Evolutionary conservation across 2,797 vertebrate species (phyloP).

Genomic region (Pipistrellus kuhlii): DNA sequence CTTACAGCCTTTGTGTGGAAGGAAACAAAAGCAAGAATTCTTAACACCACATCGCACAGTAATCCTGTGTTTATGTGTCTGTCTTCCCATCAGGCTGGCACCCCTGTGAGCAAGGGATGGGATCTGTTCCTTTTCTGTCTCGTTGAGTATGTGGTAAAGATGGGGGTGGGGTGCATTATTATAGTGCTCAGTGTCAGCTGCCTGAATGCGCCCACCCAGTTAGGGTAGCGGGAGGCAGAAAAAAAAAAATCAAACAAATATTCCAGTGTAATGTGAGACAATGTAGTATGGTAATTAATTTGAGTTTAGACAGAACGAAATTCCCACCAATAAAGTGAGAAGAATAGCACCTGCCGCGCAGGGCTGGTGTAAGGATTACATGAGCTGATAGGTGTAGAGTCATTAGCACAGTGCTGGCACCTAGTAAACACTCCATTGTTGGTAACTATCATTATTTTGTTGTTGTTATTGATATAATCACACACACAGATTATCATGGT

Average conservation of each 20-base stretch:
- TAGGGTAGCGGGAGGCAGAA: neutral
- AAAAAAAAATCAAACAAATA: neutral
- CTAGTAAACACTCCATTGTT: neutral
- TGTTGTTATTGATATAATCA: neutral
- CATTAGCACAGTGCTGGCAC: neutral
- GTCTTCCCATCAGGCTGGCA: neutral
- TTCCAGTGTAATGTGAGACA: neutral
- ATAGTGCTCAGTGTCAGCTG: neutral
- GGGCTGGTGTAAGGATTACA: neutral
- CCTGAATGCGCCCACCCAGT: neutral
- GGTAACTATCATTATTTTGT: neutral
- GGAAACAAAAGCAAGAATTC: slow-evolving; percentile 27
- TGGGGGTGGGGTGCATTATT: neutral
- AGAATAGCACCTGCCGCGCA: neutral
- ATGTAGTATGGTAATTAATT: neutral
- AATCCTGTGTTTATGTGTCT: neutral
- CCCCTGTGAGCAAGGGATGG: neutral
- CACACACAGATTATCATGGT: neutral
- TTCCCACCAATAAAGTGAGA: neutral
- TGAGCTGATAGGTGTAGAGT: neutral
- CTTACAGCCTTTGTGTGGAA: slow-evolving; percentile 19
- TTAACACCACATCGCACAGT: neutral
- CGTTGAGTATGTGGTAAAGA: neutral
- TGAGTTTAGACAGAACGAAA: slow-evolving; percentile 1
- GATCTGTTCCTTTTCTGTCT: neutral